phyloP scores from a whole-genome alignment of 1,140 invertebrate genomes.

The Tenebrio molitor region DNA sequence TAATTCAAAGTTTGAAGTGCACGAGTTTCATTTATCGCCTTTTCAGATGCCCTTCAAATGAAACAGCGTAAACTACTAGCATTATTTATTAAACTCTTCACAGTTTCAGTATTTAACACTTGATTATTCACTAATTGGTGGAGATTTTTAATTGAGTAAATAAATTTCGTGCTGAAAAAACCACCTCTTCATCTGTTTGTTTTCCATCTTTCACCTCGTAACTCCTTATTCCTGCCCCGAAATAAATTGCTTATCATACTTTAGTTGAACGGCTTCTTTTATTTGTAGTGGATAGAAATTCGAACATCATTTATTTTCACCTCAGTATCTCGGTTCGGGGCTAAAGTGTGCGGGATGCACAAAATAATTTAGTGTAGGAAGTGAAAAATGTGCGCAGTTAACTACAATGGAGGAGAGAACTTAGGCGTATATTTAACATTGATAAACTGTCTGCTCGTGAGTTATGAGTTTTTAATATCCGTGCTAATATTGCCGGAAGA shows the following conservation, averaged over 20 bases:
- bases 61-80: no score
- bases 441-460: conserved; percentile 52
- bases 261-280: conserved; percentile 29
- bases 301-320: conserved; percentile 44
- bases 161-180: no score
- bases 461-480: conserved; percentile 55
- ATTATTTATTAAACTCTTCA: no score
- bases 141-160: no score
- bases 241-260: conserved; percentile 43
- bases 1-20: no score
- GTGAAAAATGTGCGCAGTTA: conserved; percentile 51
- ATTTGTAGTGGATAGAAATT: conserved; percentile 46
- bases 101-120: no score
- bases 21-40: no score
- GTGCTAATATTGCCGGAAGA: conserved; percentile 46
- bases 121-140: no score
- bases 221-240: neutral
- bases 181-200: no score
- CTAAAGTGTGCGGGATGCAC: conserved; percentile 32
- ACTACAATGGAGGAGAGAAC: conserved; percentile 46
- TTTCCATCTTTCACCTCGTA: no score
- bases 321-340: conserved; percentile 30
- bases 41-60: no score
- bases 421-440: conserved; percentile 50
- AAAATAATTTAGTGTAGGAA: conserved; percentile 52